Base-by-base conservation (phyloP, 2,888 invertebrate genomes). In the Sinelater perroti region DNA sequence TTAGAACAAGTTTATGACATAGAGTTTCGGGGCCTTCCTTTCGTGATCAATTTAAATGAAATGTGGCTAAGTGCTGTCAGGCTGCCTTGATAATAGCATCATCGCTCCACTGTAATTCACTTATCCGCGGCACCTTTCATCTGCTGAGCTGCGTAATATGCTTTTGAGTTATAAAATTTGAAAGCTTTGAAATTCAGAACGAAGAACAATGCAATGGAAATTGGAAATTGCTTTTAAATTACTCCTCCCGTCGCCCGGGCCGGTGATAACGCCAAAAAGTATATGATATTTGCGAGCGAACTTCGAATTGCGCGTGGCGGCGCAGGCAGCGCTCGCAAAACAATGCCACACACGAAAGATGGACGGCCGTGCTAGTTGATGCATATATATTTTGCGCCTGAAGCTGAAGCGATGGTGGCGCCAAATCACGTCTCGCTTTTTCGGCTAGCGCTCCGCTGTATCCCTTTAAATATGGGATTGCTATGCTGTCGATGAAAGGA, bases 91-190 rank as follows among this genome's bases (percentile, higher is more conserved):
- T 69, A 69, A 69, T 68, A 67, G 67, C 68, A 68, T 69, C 69
- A 69, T 69, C 69, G 66, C 68, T 63, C 66, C 66, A 69, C 66
- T 65, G 67, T 69, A 69, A 69, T 68, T 68, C 69, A 68, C 66
- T 69, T 69, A 69, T 69, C 67, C 65, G 57, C 64, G 65, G 68
- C 66, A 67, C 68, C 69, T 68, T 68, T 69, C 68, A 68, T 69
- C 67, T 68, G 61, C 60, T 65, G 64, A 66, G 47, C 61, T 66
- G 64, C 60, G 66, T 69, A 67, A 65, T 64, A 62, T 52, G 57
- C 51, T 52, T 46, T 57, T 52, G 28, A 45, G 52, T 52, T 52
- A 52, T 46, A 57, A 57, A 52, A 57, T 57, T 52, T 52, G 35
- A 46, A 47, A 52, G 57, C 52, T 47, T 40, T 47, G 46, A 57